phyloP scores from a whole-genome alignment of 2,888 invertebrate species.

The Apodemia duryi region DNA sequence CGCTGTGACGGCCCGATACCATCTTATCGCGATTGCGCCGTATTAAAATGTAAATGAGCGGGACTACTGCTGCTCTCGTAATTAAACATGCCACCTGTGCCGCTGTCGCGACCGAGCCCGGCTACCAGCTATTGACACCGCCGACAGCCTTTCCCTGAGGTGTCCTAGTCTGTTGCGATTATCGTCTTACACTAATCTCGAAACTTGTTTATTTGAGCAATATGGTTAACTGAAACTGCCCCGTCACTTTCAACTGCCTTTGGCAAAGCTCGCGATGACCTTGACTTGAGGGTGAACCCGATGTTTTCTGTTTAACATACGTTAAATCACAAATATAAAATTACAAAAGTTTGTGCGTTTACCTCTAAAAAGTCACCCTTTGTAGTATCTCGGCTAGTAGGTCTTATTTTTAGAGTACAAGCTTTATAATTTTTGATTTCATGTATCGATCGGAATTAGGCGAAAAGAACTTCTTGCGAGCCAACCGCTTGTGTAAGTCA shows the following conservation, averaged over 20 bases:
- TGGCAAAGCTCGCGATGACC: too few species aligned
- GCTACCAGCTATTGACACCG: background rate
- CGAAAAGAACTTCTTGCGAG: too few species aligned
- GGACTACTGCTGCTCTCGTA: conserved; percentile 16
- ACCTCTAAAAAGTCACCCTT: too few species aligned
- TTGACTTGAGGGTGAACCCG: too few species aligned
- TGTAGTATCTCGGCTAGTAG: too few species aligned
- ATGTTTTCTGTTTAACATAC: too few species aligned
- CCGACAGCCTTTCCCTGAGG: conserved; percentile 12
- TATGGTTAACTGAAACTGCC: background rate
- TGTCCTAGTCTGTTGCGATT: background rate
- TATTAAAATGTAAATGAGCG: conserved; percentile 37
- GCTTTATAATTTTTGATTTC: too few species aligned
- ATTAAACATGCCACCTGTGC: conserved; percentile 1
- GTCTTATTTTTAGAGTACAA: too few species aligned
- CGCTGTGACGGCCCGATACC: conserved; percentile 32
- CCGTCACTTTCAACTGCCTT: background rate
- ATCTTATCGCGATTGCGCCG: conserved; percentile 33
- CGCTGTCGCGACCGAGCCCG: background rate
- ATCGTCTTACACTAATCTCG: background rate
- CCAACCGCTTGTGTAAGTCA: too few species aligned
- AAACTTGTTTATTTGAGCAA: background rate
- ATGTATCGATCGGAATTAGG: too few species aligned
- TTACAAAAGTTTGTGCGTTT: too few species aligned
- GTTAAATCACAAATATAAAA: too few species aligned